phyloP scores from a whole-genome alignment of 30 jellyfish, hydroid and myxozoan genomes.

The Chironex yamaguchii region DNA sequence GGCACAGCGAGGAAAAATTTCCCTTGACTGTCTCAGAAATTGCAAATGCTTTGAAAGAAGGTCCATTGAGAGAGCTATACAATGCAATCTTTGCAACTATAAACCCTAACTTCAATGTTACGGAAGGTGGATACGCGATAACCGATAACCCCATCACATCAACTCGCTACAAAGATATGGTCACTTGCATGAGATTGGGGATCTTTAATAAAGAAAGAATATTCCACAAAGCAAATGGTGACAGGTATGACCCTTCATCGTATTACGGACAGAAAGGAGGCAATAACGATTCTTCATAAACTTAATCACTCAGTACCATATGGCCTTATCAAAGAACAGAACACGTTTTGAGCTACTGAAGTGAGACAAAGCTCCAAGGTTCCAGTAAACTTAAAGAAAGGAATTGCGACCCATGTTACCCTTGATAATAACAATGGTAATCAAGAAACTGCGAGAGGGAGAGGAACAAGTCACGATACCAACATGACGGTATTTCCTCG shows the following conservation, averaged over 20 bases:
- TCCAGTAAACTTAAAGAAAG: not conserved
- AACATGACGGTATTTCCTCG: conserved; percentile 20
- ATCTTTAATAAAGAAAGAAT: not conserved
- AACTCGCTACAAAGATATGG: conserved; percentile 17
- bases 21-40: not conserved
- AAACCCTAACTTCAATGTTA: not conserved
- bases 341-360: conserved; percentile 2
- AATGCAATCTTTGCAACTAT: not conserved
- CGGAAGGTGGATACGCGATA: not conserved
- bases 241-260: conserved; percentile 4
- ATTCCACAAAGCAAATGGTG: conserved; percentile 1
- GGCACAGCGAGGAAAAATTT: not conserved
- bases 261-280: conserved; percentile 11
- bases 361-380: not conserved
- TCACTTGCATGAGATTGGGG: conserved; percentile 35
- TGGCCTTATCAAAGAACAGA: conserved; percentile 2
- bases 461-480: conserved; percentile 41
- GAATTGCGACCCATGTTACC: not conserved
- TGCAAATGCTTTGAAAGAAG: not conserved
- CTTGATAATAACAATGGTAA: conserved; percentile 10
- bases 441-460: conserved; percentile 12
- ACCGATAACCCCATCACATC: not conserved
- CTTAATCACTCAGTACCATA: conserved; percentile 3
- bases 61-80: not conserved
- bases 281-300: not conserved